Evolutionary conservation across 2,113 vertebrate genomes (phyloP).

Genomic region (Hippocampus mohnikei): DNA sequence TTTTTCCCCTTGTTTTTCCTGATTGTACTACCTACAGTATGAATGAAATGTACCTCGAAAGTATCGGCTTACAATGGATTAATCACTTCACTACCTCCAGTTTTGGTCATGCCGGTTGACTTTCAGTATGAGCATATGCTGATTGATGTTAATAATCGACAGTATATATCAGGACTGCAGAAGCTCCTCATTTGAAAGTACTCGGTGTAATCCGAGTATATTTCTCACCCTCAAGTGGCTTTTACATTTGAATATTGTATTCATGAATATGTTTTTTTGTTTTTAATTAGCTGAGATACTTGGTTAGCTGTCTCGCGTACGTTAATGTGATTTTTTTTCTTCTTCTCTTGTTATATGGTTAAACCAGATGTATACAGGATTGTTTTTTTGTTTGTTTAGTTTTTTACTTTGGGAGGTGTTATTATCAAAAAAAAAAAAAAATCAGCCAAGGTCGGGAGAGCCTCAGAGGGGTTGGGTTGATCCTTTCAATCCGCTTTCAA

Average conservation of each 20-base stretch:
- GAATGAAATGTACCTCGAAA: slow-evolving; percentile 84
- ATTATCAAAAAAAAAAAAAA: slow-evolving; percentile 50
- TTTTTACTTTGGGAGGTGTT: slow-evolving; percentile 79
- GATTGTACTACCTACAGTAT: slow-evolving; percentile 39
- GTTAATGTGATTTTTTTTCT: slow-evolving; percentile 86
- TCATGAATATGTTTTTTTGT: slow-evolving; percentile 75
- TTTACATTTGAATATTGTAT: slow-evolving; percentile 88
- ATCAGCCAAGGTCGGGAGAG: slow-evolving; percentile 82
- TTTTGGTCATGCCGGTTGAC: slow-evolving; percentile 73
- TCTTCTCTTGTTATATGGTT: slow-evolving; percentile 80
- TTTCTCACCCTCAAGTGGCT: slow-evolving; percentile 63
- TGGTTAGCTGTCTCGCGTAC: slow-evolving; percentile 86
- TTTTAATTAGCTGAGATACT: slow-evolving; percentile 85
- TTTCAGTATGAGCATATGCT: slow-evolving; percentile 70
- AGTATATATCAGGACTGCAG: slow-evolving; percentile 77
- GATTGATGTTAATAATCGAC: slow-evolving; percentile 58
- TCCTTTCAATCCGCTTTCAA: slow-evolving; percentile 16
- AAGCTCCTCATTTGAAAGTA: slow-evolving; percentile 75
- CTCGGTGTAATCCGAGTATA: slow-evolving; percentile 56
- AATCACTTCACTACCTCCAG: slow-evolving; percentile 92
- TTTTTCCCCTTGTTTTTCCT: slow-evolving; percentile 36
- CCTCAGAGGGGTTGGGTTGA: slow-evolving; percentile 72
- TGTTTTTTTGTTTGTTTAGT: slow-evolving; percentile 76
- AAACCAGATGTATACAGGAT: slow-evolving; percentile 86
- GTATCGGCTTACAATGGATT: slow-evolving; percentile 78